Base-by-base conservation (phyloP, 2,888 invertebrate genomes). In the Nomada flava region DNA sequence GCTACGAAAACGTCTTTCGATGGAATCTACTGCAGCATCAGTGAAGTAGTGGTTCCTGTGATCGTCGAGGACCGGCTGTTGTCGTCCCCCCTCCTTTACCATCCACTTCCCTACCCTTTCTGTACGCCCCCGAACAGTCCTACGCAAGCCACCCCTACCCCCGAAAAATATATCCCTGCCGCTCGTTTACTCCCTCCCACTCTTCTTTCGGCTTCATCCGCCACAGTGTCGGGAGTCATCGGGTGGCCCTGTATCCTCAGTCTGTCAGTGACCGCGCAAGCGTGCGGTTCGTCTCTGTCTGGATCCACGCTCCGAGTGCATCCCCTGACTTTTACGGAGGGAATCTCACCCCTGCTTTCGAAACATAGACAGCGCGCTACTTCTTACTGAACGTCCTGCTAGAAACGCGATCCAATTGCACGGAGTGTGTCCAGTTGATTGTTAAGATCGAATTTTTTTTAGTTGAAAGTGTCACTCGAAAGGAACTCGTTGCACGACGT, bases 191-290 rank as follows among this genome's bases (percentile, higher is more conserved):
- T 72, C 79, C 83, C 86, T 79, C 82, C 86, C 77, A 78, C 86
- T 72, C 65, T 44, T 23, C 65, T 44, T 23, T 72, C 75, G 29
- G 79, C 82, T 75, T 64, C 79, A 82, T 86, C 79, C 88, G 84
- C 81, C 79, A 83, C 82, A 80, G 86, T 87, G 90, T 89, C 89
- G 89, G 86, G 90, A 90, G 85, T 89, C 89, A 87, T 91, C 89
- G 89, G 78, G 62, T 85, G 82, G 68, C 84, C 64, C 83, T 77
- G 86, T 86, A 78, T 83, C 81, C 84, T 93, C 91, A 93, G 93
- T 93, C 90, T 89, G 89, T 90, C 89, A 91, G 90, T 89, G 92
- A 90, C 89, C 91, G 93, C 91, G 91, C 91, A 90, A 91, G 91
- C 92, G 93, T 92, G 88, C 89, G 91, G 89, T 85, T 88, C 89